Evolutionary conservation across 1,140 invertebrate genomes (phyloP), one percentile per base, ranked within the genome.

Genomic region (Drosophila oshimai): DNA sequence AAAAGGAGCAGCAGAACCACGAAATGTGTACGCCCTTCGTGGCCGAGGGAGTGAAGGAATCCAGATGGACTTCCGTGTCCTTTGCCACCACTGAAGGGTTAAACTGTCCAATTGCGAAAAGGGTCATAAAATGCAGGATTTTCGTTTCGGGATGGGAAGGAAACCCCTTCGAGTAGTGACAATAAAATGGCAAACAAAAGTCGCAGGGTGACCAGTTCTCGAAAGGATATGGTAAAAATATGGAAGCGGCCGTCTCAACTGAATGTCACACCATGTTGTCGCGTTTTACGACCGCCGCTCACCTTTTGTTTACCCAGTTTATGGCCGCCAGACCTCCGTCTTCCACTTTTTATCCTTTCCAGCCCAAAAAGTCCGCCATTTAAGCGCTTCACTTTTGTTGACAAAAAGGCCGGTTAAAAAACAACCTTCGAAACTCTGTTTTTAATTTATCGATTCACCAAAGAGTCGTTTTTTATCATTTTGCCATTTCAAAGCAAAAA

Each of bases 181-280:
- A 87, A 87, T 81, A 87, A 87, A 87, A 87, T 87, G 62, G 76
- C 83, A 87, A 87, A 74, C 77, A 87, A 87, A 77, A 87, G 73
- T 77, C 69, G 60, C 81, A 24, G 61, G 37, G 18, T 44, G 69
- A 44, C 47, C 57, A 67, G 34, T 24, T 39, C 41, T 49, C 45
- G 41, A 67, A 62, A 55, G 36, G 57, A 44, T 60, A 83, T 69
- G 50, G 47, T 55, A 44, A 49, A 86, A 84, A 80, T 87, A 87
- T 84, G 80, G 81, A 84, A 75, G 67, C 80, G 67, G 36, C 39
- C 10, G 50, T 26, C 45, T 24, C 36, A 22, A 7, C 46, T 60
- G 75, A 83, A 80, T 81, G 83, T 87, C 81, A 81, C 81, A 87
- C 81, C 81, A 87, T 87, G 81, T 87, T 87, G 83, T 74, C 81